Conservation (phyloP, 2,797 vertebrate genomes). For the Salarias fasciatus region DNA sequence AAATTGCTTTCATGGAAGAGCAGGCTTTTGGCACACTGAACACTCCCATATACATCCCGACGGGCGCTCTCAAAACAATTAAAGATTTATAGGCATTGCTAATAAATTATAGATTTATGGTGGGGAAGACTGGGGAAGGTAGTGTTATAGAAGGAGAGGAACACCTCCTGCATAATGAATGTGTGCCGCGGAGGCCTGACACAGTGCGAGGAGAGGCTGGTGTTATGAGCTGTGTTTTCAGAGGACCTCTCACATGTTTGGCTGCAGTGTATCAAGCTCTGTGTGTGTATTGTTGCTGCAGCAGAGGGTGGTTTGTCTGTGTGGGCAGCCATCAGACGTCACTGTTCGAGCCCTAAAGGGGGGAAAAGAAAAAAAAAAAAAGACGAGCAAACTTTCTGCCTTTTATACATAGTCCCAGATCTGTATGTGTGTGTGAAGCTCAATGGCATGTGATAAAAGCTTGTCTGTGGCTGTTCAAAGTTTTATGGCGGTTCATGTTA, state of each 20-base stretch:
- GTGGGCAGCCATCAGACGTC: constrained; percentile 1
- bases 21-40: constrained; percentile 34
- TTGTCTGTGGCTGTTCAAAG: constrained; percentile 1
- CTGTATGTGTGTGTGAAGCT: neutral
- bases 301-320: constrained; percentile 14
- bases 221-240: constrained; percentile 43
- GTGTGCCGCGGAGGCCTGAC: constrained; percentile 42
- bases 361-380: neutral
- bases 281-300: constrained; percentile 18
- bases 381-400: neutral
- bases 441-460: neutral
- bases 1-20: constrained; percentile 10
- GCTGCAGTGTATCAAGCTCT: constrained; percentile 1
- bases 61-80: constrained; percentile 57
- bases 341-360: constrained; percentile 7
- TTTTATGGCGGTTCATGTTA: constrained; percentile 15
- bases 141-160: constrained; percentile 55
- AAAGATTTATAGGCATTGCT: constrained; percentile 66
- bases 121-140: constrained; percentile 64
- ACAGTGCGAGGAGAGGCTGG: constrained; percentile 17
- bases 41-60: constrained; percentile 60
- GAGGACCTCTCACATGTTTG: constrained; percentile 36
- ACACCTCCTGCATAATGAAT: constrained; percentile 70
- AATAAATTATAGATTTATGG: constrained; percentile 76
- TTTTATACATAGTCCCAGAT: neutral